phyloP scores from a whole-genome alignment of 1,140 invertebrate genomes.

The Camponotus pennsylvanicus region DNA sequence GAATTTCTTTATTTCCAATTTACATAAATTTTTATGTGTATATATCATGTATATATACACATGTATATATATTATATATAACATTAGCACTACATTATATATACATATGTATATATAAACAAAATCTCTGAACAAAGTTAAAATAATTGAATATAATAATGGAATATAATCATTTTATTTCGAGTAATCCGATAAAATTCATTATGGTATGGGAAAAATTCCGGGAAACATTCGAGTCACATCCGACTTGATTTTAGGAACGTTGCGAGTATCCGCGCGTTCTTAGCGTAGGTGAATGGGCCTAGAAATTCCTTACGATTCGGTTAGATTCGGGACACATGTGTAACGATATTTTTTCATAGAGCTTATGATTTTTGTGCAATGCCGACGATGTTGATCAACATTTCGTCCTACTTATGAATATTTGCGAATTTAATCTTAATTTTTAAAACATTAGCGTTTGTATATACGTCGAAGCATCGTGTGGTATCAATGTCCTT shows the following conservation, averaged over 20 bases:
- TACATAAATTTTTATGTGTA: too few relatives aligned
- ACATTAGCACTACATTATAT: too few relatives aligned
- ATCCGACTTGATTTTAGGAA: too few relatives aligned
- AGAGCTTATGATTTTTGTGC: conserved; percentile 35
- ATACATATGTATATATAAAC: too few relatives aligned
- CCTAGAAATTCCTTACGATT: conserved; percentile 29
- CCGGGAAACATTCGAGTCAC: too few relatives aligned
- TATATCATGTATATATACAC: too few relatives aligned
- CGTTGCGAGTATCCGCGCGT: conserved; percentile 25
- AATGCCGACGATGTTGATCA: not conserved
- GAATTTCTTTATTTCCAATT: too few relatives aligned
- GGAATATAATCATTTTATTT: too few relatives aligned
- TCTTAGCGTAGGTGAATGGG: conserved; percentile 14
- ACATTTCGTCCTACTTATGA: not conserved
- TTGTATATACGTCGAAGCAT: not conserved
- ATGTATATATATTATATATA: too few relatives aligned
- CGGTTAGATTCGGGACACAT: not conserved
- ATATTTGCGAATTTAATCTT: not conserved
- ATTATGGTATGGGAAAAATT: too few relatives aligned
- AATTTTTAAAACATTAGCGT: not conserved
- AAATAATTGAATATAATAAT: not conserved
- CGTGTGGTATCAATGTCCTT: conserved; percentile 42
- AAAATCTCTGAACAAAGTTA: not conserved
- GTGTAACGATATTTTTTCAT: not conserved
- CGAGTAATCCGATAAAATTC: too few relatives aligned